Base-by-base conservation (phyloP, 2,113 vertebrate genomes). In the Phasianus colchicus region DNA sequence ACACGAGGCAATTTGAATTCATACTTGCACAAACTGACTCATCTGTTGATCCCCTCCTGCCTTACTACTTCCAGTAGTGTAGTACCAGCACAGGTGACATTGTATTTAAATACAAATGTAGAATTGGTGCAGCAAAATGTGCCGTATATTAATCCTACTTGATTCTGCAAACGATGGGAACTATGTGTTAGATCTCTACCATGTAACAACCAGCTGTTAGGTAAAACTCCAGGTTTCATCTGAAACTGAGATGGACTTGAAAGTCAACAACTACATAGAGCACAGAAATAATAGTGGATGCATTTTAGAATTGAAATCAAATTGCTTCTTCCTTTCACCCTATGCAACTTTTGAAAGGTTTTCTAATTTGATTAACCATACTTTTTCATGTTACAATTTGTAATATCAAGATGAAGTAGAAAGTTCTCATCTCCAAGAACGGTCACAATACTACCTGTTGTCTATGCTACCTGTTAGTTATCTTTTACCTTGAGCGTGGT, bases 261-360 rank as follows among this genome's bases (percentile, higher is more conserved):
- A 79, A 86, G 36, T 21, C 8, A 45, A 58, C 61, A 90, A 40
- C 27, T 0, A 84, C 76, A 86, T 13, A 29, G 4, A 81, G 32
- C 16, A 38, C 19, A 2, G 2, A 19, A n/a, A 7, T 55, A 75
- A 27, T 0, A 2, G 42, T 11, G 11, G 21, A 29, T 3, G 3
- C 58, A 6, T 60, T 83, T 64, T 50, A 47, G 60, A 80, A 64
- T 7, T 5, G 12, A 81, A 70, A 20, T 30, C 48, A 72, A 52
- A 45, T 12, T 3, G 2, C 72, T 61, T 69, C 43, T 17, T 32
- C 38, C 13, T 61, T 4, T 72, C 30, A 15, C 9, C 25, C 36
- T 20, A 20, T 22, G 43, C 30, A 88, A 65, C 16, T 29, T 47
- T 2, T 2, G 58, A 58, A 90, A 66, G 3, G 9, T 48, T 69